These are phyloP conservation scores for Philypnodon macrostomus DNA, from an alignment of 2,797 vertebrate species.

Conservation along the genomic window DNA sequence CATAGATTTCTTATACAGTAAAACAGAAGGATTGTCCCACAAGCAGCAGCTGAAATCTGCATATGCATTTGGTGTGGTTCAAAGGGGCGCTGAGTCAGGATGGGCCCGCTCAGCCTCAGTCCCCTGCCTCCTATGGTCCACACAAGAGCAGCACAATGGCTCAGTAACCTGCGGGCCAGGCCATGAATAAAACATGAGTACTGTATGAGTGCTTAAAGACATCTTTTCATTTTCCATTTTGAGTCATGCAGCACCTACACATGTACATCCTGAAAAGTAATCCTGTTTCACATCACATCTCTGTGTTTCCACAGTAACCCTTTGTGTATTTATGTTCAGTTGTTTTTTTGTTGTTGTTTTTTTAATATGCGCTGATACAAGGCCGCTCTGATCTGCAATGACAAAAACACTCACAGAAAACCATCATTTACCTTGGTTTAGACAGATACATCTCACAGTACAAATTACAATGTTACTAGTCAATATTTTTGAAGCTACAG, in stretches of 20 bases:
- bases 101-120: constrained; percentile 41
- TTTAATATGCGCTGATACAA: constrained; percentile 79
- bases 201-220: constrained; percentile 56
- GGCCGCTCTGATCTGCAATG: constrained; percentile 72
- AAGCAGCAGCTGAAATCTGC: constrained; percentile 53
- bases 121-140: constrained; percentile 33
- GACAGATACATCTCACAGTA: too few species aligned
- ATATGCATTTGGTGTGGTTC: constrained; percentile 59
- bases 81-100: constrained; percentile 60
- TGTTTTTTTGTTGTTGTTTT: too few species aligned
- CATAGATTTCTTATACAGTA: not conserved
- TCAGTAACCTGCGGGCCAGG: constrained; percentile 45
- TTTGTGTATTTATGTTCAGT: too few species aligned
- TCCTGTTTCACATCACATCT: constrained; percentile 22
- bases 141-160: constrained; percentile 53
- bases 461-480: too few species aligned
- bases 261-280: constrained; percentile 23
- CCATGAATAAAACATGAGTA: constrained; percentile 66
- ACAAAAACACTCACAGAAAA: constrained; percentile 72
- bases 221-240: constrained; percentile 59
- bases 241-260: constrained; percentile 21
- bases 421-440: constrained; percentile 59
- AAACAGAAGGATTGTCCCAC: constrained; percentile 36
- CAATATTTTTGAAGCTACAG: too few species aligned
- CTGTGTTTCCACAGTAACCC: constrained; percentile 39